phyloP scores from a whole-genome alignment of 2,113 vertebrate genomes.

The Gymnorhina tibicen region DNA sequence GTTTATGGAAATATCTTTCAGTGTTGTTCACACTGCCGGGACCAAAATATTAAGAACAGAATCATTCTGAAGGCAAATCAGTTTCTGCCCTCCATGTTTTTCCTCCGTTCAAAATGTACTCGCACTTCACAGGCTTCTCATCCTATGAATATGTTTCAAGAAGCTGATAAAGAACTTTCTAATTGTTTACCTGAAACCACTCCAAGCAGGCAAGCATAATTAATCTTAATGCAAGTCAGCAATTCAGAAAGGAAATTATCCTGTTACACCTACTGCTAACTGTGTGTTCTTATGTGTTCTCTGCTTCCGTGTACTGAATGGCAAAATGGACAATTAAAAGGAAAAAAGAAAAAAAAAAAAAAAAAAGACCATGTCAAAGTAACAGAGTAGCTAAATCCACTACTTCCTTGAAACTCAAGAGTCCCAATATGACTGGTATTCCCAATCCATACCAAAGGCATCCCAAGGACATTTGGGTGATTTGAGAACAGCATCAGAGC shows the following conservation, averaged over 20 bases:
- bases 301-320: not conserved
- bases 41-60: not conserved
- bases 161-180: not conserved
- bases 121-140: not conserved
- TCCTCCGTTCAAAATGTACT: not conserved
- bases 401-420: not conserved
- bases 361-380: not conserved
- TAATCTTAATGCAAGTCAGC: constrained; percentile 10
- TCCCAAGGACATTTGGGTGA: not conserved
- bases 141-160: not conserved
- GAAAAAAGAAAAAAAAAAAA: not conserved
- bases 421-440: not conserved
- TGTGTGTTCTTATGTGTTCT: not conserved
- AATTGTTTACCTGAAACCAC: constrained; percentile 33
- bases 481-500: not conserved
- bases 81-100: not conserved
- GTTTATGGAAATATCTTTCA: not conserved
- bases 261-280: constrained; percentile 8
- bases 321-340: not conserved
- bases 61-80: not conserved
- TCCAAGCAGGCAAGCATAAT: constrained; percentile 17
- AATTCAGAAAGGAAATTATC: constrained; percentile 8
- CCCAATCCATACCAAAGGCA: not conserved
- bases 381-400: not conserved
- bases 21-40: not conserved